Evolutionary conservation across 2,888 invertebrate species (phyloP), one percentile per base, ranked within the genome.

Genomic region (Dendrolimus pini): DNA sequence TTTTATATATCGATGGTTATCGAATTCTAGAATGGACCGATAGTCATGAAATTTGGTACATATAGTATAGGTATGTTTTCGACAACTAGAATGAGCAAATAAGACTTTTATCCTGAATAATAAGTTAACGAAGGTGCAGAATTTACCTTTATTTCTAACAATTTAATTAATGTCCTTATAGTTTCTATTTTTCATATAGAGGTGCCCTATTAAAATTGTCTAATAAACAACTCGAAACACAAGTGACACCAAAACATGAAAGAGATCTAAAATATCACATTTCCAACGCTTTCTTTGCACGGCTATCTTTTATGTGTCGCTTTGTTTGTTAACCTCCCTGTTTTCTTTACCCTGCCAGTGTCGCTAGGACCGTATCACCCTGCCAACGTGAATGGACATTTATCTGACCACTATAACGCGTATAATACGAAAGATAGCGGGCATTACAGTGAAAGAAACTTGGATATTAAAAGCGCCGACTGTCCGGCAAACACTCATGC

Each of bases 371-470:
- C 90, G 74, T 91, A 90, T 72, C 88, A 89, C 64, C 89, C 90
- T 63, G 82, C 82, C 73, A 86, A 85, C 83, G 72, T 84, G 85
- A 89, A 88, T 82, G 83, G 84, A 77, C 83, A 83, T 76, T 77
- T 87, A 81, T 78, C 82, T 69, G 84, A 85, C 75, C 83, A 86
- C 78, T 88, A 85, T 86, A 85, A 85, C 83, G 78, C 79, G 83
- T 88, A 88, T 87, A 85, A 88, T 72, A 79, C 80, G 84, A 87
- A 86, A 89, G 89, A 89, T 87, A 89, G 82, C 83, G 83, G 83
- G 65, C 83, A 87, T 87, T 88, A 87, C 82, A 80, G 71, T 83
- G 86, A 90, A 84, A 88, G 89, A 82, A 85, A 89, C 75, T 81
- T 70, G 71, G 75, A 78, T 74, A 83, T 80, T 81, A 89, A 87